Base-by-base conservation (phyloP, 2,888 invertebrate species). In the Cosmopolites sordidus region DNA sequence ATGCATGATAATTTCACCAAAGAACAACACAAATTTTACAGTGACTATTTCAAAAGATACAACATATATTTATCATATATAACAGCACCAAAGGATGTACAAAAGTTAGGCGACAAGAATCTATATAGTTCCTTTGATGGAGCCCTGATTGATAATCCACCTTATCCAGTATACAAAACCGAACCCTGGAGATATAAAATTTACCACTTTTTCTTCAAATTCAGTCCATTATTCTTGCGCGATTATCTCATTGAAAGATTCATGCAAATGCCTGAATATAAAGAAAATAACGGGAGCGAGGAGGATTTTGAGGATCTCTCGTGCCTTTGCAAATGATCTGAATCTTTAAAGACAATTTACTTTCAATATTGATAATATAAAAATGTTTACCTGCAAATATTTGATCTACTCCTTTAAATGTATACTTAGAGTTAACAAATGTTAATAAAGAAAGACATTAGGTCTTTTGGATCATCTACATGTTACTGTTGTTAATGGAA, bases 181-280 rank as follows among this genome's bases (percentile, higher is more conserved):
- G 87, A 88, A 64, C 80, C 85, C 0, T 81, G 80, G 76, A 76
- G 85, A 67, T 88, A 84, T 59, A 76, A 67, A 55, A 58, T 86
- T 48, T 89, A 87, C 70, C 84, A 87, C 62, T 74, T 73, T 46
- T 68, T 89, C 16, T 82, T 89, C 61, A 78, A 75, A 62, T 70
- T 82, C 14, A 77, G 81, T 29, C 86, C 89, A 0, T 76, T 77
- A 39, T 65, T 63, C 1, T 41, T 83, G 8, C 75, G 82, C 27
- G 80, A 83, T 64, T 80, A 78, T 76, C 65, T 89, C 38, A 76
- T 85, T 9, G 74, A 78, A 47, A 78, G 74, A 64, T 89, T 89
- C 69, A 74, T 87, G 54, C 74, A 71, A 45, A 80, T 86, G 76
- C 89, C 89, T 5, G 64, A 67, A 11, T 79, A 65, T 44, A 42